Percentiles rank a stretch among this genome's conserved stretches.
phyloP scores from a whole-genome alignment of 2,113 vertebrate species.

The Engraulis encrasicolus region DNA sequence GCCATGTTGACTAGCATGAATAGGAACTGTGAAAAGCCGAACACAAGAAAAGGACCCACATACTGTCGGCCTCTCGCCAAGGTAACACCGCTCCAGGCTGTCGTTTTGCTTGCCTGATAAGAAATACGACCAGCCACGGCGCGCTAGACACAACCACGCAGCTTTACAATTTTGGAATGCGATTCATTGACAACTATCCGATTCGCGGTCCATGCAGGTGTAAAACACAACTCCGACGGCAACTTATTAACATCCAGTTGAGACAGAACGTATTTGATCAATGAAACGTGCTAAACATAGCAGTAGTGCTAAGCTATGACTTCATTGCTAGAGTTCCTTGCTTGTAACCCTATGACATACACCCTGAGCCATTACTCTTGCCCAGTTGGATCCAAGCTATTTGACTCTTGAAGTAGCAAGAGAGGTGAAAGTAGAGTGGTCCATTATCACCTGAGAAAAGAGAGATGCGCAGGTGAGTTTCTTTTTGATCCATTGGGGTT shows the following conservation, averaged over 20 bases:
- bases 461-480: background rate
- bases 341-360: background rate
- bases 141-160: background rate
- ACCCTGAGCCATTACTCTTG: background rate
- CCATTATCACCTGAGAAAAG: background rate
- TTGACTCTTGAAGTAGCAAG: background rate
- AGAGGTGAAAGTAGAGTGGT: background rate
- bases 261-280: background rate
- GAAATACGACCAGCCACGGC: conserved; percentile 43
- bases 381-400: background rate
- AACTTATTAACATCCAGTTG: background rate
- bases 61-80: conserved; percentile 38
- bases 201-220: background rate
- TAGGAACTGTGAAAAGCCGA: conserved; percentile 46
- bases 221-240: background rate
- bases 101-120: conserved; percentile 62
- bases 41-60: conserved; percentile 32
- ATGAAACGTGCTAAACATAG: background rate
- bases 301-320: background rate
- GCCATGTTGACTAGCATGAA: conserved; percentile 76
- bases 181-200: background rate
- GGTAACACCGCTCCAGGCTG: conserved; percentile 54
- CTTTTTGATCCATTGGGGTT: too few species aligned
- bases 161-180: background rate
- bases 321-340: background rate